Base-by-base conservation (phyloP, 35 echinoderm and acorn worm species). In the Hemicentrotus pulcherrimus region DNA sequence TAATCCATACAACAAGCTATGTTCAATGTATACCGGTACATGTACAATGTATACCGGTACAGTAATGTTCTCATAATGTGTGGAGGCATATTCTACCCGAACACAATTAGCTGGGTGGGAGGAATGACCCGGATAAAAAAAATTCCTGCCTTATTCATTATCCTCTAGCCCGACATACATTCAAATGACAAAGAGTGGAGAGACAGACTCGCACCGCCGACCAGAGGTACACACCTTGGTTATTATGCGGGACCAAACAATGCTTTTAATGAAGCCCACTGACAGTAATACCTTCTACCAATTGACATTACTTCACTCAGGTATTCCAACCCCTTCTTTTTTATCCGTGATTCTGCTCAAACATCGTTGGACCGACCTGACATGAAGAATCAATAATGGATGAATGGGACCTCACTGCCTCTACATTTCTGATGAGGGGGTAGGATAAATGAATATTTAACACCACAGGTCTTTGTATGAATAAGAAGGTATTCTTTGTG, bases 281-380 rank as follows among this genome's bases (percentile, higher is more conserved):
- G 88, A 90, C 46, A 90, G 46, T 90, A 90, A 90, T 90, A 90
- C 88, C 88, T 90, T 90, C 88, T 90, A 45, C 88, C 88, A 90
- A 90, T 90, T 90, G 88, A 90, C 88, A 90, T 90, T 90, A 18
- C 65, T 33, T 90, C 19, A 10, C 88, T 90, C 88, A 45, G 88
- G 88, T 90, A 90, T 90, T 90, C 32, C 46, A 47, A 33, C 88
- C 88, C 16, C 88, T 90, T 47, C 46, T 47, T 45, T 89, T 88
- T 19, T 35, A 33, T 24, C 32, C 88, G 4, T 28, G 30, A 90
- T 90, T 47, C 46, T 31, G n/a, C 32, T 47, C 32, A 90, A 33
- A 90, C 88, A 90, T 90, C 32, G 88, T 90, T 90, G 19, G 46
- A 16, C 88, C 24, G 32, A 45, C 88, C 88, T 31, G 32, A 45